Evolutionary conservation across 2,888 invertebrate species (phyloP), one percentile per base, ranked within the genome.

Genomic region (Perdita meconis): DNA sequence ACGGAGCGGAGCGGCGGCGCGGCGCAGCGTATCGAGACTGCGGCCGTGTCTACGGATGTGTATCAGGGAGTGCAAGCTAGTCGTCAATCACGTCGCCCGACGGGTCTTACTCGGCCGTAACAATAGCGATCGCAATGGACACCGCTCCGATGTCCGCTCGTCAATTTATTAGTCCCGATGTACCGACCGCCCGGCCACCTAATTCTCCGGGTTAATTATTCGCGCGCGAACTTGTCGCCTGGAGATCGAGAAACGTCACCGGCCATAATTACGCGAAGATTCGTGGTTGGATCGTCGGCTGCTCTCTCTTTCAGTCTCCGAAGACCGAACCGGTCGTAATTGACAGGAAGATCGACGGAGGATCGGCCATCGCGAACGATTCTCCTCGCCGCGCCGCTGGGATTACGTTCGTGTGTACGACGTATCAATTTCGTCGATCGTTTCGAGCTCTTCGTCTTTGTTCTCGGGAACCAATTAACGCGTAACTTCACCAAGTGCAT

Each of bases 81-180:
- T 75, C 82, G 82, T 84, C 85, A 72, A 84, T 84, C 84, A 85
- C 73, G 61, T 19, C 26, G 44, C 36, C 19, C 69, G 77, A 79
- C 81, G 77, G 65, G 51, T 24, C 78, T 64, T 75, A 61, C 66
- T 70, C 56, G 75, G 44, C 36, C 69, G 64, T 67, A 66, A 76
- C 80, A 84, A 73, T 74, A 55, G 67, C 47, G 67, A 79, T 73
- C 68, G 77, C 70, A 47, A 60, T 72, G 63, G 68, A 68, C 65
- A 76, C 59, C 69, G 44, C 22, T 68, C 3, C 60, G 47, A 60
- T 63, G 80, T 79, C 77, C 65, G 63, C 53, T 69, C 69, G 69
- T 72, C 80, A 68, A 80, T 80, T 80, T 80, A 80, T 80, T 26
- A 75, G 63, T 51, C 61, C 26, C 69, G 42, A 69, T 63, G 66